phyloP scores from a whole-genome alignment of 1,140 invertebrate species.

The Anastrepha ludens region DNA sequence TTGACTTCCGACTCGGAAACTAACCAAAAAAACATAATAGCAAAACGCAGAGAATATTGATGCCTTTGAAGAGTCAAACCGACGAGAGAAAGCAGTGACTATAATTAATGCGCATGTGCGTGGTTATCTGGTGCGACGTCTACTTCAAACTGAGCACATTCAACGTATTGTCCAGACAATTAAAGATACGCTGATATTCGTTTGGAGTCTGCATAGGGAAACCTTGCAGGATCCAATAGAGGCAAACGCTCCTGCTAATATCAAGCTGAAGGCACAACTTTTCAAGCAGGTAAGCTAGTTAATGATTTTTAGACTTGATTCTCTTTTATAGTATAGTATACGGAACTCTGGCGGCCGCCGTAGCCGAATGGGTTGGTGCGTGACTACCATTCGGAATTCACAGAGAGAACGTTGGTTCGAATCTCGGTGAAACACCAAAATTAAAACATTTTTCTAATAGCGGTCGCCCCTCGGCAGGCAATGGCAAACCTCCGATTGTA shows the following conservation, averaged over 20 bases:
- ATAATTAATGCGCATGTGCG: constrained; percentile 84
- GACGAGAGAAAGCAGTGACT: constrained; percentile 76
- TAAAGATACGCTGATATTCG: constrained; percentile 83
- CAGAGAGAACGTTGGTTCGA: too few species aligned
- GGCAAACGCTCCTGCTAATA: constrained; percentile 78
- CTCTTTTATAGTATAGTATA: too few species aligned
- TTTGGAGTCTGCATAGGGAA: constrained; percentile 84
- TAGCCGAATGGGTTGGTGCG: too few species aligned
- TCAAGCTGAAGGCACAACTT: constrained; percentile 79
- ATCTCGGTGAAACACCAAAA: too few species aligned
- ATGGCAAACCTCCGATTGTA: too few species aligned
- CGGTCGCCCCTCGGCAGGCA: too few species aligned
- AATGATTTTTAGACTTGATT: too few species aligned
- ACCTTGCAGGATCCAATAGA: constrained; percentile 75
- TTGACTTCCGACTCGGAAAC: background rate
- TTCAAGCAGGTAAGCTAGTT: constrained; percentile 78
- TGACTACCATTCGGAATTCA: too few species aligned
- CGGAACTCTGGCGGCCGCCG: too few species aligned
- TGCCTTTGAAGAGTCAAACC: background rate
- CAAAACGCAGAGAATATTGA: background rate
- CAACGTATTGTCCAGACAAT: constrained; percentile 88
- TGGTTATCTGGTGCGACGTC: constrained; percentile 86
- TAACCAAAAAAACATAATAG: background rate
- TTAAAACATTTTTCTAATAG: too few species aligned
- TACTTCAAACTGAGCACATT: constrained; percentile 87